Evolutionary conservation across 2,113 vertebrate genomes (phyloP).

Genomic region (human): GRCh38 chr1:155341501-155342000

Average conservation of each 20-base stretch:
- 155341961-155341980: slow-evolving; percentile 98
- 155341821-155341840: neutral
- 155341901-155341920: neutral
- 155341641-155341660: neutral
- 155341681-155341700: neutral
- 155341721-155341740: neutral
- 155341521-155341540: neutral
- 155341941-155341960: slow-evolving; percentile 96
- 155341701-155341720: neutral
- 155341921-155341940: slow-evolving; percentile 89
- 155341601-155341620: neutral
- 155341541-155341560: neutral
- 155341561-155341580: neutral
- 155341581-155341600: neutral
- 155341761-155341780: neutral
- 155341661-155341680: neutral
- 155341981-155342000: slow-evolving; percentile 98
- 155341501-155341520: neutral
- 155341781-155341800: neutral
- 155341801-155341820: neutral
- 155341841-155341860: neutral
- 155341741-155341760: neutral
- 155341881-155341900: neutral
- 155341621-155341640: slow-evolving; percentile 1
- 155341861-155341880: neutral